Conservation (phyloP, 2,113 vertebrate species). For the Crotalus tigris region DNA sequence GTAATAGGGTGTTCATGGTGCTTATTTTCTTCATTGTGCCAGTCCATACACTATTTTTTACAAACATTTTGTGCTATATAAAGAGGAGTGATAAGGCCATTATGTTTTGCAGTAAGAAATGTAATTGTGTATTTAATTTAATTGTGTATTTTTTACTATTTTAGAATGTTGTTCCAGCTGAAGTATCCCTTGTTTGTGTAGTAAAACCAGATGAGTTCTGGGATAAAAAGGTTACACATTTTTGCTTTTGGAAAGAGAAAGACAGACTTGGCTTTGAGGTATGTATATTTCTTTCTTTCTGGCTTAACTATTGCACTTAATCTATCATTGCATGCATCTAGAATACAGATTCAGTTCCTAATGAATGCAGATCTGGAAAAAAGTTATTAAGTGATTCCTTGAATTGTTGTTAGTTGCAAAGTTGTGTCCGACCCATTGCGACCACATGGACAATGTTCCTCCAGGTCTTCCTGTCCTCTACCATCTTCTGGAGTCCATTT, state of each 20-base stretch:
- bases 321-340: neutral
- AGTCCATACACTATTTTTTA: neutral
- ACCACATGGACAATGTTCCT: no score
- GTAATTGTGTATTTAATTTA: conserved; percentile 33
- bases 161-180: conserved; percentile 97
- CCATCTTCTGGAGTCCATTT: no score
- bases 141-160: conserved; percentile 23
- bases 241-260: conserved; percentile 99
- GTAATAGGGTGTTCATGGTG: neutral
- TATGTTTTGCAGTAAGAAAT: conserved; percentile 26
- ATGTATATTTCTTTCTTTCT: conserved; percentile 47
- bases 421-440: no score
- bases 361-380: neutral
- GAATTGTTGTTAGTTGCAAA: neutral
- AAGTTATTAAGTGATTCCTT: neutral
- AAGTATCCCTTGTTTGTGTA: conserved; percentile 97
- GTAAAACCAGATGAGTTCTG: conserved; percentile 99
- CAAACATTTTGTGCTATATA: neutral
- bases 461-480: no score
- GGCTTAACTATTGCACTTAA: neutral
- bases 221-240: conserved; percentile 99
- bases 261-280: conserved; percentile 98
- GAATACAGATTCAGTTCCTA: neutral
- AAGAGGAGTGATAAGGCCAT: neutral
- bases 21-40: neutral